Conservation (phyloP, 2,888 invertebrate genomes). For the Drosophila picticornis region DNA sequence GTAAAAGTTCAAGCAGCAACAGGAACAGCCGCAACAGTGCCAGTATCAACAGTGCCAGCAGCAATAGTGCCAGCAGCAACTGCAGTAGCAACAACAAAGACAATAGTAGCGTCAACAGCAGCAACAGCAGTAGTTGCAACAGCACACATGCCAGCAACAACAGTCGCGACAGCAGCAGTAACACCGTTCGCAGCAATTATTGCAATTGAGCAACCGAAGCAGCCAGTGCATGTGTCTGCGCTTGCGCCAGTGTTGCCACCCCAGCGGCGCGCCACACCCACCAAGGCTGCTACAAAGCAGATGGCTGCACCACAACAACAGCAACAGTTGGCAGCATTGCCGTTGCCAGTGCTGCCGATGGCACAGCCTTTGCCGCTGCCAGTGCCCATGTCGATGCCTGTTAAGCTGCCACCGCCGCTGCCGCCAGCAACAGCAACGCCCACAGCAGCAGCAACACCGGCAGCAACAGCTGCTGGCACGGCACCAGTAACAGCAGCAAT, state of each 20-base stretch:
- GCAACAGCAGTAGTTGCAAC: not conserved
- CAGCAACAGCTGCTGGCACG: constrained; percentile 5
- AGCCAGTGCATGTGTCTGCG: constrained; percentile 7
- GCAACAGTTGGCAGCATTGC: constrained; percentile 18
- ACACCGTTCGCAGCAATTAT: constrained; percentile 2
- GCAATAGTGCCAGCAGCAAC: not conserved
- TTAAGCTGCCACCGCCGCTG: constrained; percentile 10
- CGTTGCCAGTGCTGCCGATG: constrained; percentile 12
- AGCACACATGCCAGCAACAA: not conserved
- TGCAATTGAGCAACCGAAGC: constrained; percentile 7
- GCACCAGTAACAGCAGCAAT: constrained; percentile 19
- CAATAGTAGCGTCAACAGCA: not conserved
- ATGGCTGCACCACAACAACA: constrained; percentile 39
- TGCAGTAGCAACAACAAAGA: not conserved
- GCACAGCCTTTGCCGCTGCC: constrained; percentile 14
- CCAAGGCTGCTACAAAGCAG: constrained; percentile 70
- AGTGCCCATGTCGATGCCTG: constrained; percentile 19
- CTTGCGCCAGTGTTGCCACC: constrained; percentile 2
- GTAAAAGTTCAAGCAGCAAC: not conserved
- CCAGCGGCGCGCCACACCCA: constrained; percentile 53
- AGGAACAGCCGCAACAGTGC: not conserved
- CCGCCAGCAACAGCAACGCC: constrained; percentile 18
- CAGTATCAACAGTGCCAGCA: not conserved
- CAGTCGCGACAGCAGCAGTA: constrained; percentile 2
- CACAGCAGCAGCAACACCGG: constrained; percentile 2